phyloP scores from a whole-genome alignment of 2,797 vertebrate species.

The Rhyacichthys aspro region DNA sequence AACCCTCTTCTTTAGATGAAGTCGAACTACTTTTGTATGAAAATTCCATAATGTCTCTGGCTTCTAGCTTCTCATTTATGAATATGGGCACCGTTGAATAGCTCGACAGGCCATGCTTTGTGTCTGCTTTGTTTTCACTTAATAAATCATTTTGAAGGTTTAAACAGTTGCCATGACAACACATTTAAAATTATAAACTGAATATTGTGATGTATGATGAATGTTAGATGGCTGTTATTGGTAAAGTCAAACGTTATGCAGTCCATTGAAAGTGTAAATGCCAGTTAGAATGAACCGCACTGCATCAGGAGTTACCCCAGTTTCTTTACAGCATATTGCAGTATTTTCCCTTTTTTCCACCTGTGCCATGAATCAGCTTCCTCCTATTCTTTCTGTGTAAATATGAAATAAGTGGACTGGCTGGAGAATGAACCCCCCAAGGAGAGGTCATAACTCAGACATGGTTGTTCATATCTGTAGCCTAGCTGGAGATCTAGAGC shows the following conservation, averaged over 20 bases:
- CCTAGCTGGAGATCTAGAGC: slow-evolving; percentile 60
- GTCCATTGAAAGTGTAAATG: neutral
- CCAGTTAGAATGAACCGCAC: slow-evolving; percentile 6
- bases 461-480: slow-evolving; percentile 67
- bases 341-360: slow-evolving; percentile 23
- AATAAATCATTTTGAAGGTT: neutral
- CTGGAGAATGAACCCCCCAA: slow-evolving; percentile 40
- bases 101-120: no score
- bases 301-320: neutral
- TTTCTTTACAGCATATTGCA: slow-evolving; percentile 6
- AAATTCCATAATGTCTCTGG: no score
- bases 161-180: neutral
- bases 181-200: neutral
- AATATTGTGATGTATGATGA: neutral
- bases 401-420: slow-evolving; percentile 42
- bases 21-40: no score
- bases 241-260: slow-evolving; percentile 4
- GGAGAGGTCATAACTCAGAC: slow-evolving; percentile 61
- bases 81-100: no score
- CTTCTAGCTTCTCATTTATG: no score
- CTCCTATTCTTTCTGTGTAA: slow-evolving; percentile 32
- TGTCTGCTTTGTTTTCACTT: no score
- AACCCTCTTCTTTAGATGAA: no score
- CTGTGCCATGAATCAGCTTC: slow-evolving; percentile 19
- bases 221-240: slow-evolving; percentile 1